phyloP scores from a whole-genome alignment of 2,113 vertebrate genomes.

The Seriola rivoliana region DNA sequence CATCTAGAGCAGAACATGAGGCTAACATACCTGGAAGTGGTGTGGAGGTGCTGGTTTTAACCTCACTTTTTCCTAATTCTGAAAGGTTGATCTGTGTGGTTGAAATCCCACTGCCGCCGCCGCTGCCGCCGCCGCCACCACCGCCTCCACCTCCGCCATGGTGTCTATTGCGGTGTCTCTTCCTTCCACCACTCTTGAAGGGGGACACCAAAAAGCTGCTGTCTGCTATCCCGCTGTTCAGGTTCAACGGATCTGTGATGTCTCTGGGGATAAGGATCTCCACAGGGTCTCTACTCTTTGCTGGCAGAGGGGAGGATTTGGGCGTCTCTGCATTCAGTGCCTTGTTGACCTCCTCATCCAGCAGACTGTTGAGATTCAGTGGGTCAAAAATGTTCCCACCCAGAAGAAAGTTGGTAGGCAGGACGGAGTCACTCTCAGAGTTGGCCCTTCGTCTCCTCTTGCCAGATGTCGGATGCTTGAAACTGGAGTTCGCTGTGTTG shows the following conservation, averaged over 20 bases:
- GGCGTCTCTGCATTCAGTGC: conserved; percentile 94
- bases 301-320: conserved; percentile 93
- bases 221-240: conserved; percentile 87
- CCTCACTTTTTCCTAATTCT: conserved; percentile 74
- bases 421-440: conserved; percentile 92
- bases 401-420: conserved; percentile 93
- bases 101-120: conserved; percentile 63
- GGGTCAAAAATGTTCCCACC: conserved; percentile 96
- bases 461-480: conserved; percentile 89
- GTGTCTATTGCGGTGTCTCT: conserved; percentile 89
- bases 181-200: conserved; percentile 86
- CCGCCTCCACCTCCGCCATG: conserved; percentile 75
- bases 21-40: conserved; percentile 31
- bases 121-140: conserved; percentile 36
- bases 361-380: conserved; percentile 93
- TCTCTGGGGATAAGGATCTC: conserved; percentile 95
- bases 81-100: conserved; percentile 59
- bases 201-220: conserved; percentile 86
- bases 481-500: conserved; percentile 86
- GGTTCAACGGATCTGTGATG: conserved; percentile 94
- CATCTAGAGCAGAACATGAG: conserved; percentile 68
- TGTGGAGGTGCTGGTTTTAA: conserved; percentile 44
- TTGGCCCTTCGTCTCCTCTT: conserved; percentile 90
- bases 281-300: conserved; percentile 90
- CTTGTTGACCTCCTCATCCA: conserved; percentile 94